Evolutionary conservation across 1,140 invertebrate genomes (phyloP).

Genomic region (Helicoverpa zea): DNA sequence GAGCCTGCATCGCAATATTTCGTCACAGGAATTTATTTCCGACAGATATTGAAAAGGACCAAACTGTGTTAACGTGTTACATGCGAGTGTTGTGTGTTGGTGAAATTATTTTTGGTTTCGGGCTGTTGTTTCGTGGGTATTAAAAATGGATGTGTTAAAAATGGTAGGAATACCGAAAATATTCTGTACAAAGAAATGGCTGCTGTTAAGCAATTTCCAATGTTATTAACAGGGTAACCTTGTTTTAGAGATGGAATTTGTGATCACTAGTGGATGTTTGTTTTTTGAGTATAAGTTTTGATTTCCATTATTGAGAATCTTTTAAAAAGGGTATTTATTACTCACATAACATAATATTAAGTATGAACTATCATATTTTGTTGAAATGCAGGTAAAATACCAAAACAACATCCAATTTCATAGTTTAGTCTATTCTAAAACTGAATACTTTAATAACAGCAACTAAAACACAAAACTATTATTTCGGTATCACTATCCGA

Average conservation of each 20-base stretch:
- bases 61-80: constrained; percentile 45
- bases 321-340: too few relatives aligned
- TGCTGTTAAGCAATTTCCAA: too few relatives aligned
- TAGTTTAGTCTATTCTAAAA: neutral
- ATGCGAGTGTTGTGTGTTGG: constrained; percentile 26
- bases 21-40: constrained; percentile 54
- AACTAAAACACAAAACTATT: neutral
- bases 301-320: too few relatives aligned
- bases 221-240: too few relatives aligned
- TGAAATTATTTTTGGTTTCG: constrained; percentile 1
- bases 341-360: neutral
- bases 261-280: too few relatives aligned
- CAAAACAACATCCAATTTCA: neutral
- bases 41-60: constrained; percentile 50
- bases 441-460: neutral
- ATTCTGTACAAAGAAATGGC: neutral
- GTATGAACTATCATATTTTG: neutral
- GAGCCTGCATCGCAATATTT: constrained; percentile 51
- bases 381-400: too few relatives aligned
- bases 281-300: too few relatives aligned
- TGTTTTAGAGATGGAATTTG: too few relatives aligned
- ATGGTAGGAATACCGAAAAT: neutral
- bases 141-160: constrained; percentile 17
- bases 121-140: constrained; percentile 4
- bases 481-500: neutral